Conservation (phyloP, 2,888 invertebrate genomes). For the Cyrtodaria siliqua region DNA sequence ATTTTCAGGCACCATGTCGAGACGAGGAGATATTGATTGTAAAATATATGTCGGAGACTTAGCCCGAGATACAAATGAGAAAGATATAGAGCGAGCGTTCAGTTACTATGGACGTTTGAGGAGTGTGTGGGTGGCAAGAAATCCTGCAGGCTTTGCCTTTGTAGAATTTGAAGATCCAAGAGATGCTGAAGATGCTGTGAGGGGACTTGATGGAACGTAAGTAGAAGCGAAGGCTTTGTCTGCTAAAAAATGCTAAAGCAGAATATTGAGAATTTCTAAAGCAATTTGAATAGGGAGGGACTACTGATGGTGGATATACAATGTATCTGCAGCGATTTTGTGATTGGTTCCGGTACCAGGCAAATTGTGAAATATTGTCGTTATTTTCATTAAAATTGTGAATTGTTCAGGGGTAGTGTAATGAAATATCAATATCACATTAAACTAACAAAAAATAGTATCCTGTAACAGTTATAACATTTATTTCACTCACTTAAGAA, state of each 20-base stretch:
- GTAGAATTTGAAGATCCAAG: conserved; percentile 85
- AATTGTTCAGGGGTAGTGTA: no score
- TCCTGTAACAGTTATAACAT: no score
- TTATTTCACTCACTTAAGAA: no score
- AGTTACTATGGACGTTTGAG: conserved; percentile 95
- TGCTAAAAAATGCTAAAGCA: neutral
- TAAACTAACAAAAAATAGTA: no score
- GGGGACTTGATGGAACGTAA: conserved; percentile 86
- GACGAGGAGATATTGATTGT: conserved; percentile 76
- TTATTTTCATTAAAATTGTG: no score
- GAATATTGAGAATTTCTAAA: neutral
- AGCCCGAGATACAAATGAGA: conserved; percentile 95
- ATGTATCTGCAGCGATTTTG: conserved; percentile 1
- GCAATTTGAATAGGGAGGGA: neutral
- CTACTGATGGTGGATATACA: neutral
- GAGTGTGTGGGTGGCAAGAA: conserved; percentile 97
- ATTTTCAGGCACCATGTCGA: conserved; percentile 54
- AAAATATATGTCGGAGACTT: conserved; percentile 97
- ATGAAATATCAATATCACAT: no score
- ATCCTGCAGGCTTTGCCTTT: conserved; percentile 91
- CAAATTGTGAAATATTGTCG: no score
- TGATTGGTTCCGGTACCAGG: no score
- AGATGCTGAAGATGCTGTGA: conserved; percentile 86
- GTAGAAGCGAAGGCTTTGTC: conserved; percentile 42
- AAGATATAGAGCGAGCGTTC: conserved; percentile 94